phyloP scores from a whole-genome alignment of 2,797 vertebrate species.

The Melopsittacus undulatus region DNA sequence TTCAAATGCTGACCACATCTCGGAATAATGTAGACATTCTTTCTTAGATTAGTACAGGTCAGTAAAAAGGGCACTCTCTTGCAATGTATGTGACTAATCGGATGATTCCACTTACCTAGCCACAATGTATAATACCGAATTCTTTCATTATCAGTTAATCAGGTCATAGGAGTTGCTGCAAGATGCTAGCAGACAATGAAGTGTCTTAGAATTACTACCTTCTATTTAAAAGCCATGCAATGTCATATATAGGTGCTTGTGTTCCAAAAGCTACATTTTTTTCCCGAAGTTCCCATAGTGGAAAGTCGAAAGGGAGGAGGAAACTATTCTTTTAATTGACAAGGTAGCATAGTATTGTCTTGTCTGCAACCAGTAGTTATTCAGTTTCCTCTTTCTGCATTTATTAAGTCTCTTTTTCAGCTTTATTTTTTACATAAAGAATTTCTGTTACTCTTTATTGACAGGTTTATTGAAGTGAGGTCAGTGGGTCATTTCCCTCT shows the following conservation, averaged over 20 bases:
- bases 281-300: neutral
- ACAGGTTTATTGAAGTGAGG: neutral
- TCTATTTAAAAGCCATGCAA: neutral
- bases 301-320: neutral
- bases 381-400: neutral
- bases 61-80: constrained; percentile 9
- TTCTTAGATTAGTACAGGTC: constrained; percentile 42
- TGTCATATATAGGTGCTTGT: neutral
- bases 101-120: constrained; percentile 54
- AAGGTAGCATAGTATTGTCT: neutral
- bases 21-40: constrained; percentile 40
- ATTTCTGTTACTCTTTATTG: neutral
- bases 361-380: neutral
- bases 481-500: neutral
- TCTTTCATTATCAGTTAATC: constrained; percentile 33
- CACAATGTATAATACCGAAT: neutral
- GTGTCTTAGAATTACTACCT: neutral
- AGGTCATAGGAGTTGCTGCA: neutral
- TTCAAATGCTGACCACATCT: constrained; percentile 36
- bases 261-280: neutral
- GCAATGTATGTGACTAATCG: constrained; percentile 34
- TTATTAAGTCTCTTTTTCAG: neutral
- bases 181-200: neutral
- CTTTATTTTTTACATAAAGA: neutral
- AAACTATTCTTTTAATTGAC: neutral